phyloP scores from a whole-genome alignment of 1,140 invertebrate genomes.

The Trypoxylus dichotomus region DNA sequence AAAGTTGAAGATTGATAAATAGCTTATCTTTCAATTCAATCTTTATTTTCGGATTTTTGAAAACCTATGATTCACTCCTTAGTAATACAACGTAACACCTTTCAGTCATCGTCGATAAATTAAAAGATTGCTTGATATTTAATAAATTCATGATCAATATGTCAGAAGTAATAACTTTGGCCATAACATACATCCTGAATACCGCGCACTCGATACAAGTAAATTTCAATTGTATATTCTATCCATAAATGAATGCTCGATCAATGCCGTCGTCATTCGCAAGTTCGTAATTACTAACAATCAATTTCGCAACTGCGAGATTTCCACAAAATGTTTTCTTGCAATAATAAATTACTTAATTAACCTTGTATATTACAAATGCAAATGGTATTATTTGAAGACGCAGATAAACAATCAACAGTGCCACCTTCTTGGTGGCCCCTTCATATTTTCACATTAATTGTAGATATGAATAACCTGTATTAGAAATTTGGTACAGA shows the following conservation, averaged over 20 bases:
- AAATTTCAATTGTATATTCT: not conserved
- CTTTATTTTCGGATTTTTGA: too few relatives aligned
- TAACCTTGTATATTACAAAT: not conserved
- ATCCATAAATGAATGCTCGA: not conserved
- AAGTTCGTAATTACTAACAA: not conserved
- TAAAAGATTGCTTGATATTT: not conserved
- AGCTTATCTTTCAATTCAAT: too few relatives aligned
- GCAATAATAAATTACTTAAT: conserved; percentile 8
- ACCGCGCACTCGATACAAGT: not conserved
- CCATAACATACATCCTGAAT: not conserved
- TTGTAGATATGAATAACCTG: not conserved
- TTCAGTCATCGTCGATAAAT: too few relatives aligned
- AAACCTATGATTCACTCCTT: too few relatives aligned
- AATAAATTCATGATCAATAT: not conserved
- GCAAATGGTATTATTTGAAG: not conserved
- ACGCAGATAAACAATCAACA: not conserved
- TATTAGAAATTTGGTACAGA: not conserved
- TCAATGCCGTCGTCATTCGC: not conserved
- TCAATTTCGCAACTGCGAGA: not conserved
- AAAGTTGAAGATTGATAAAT: too few relatives aligned
- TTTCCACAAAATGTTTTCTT: not conserved
- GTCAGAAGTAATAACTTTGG: not conserved
- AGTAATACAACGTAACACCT: too few relatives aligned
- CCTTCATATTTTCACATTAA: not conserved
- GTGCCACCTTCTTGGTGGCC: not conserved